Evolutionary conservation across 2,113 vertebrate genomes (phyloP), one percentile per base, ranked within the genome.

Genomic region (Entelurus aequoreus): DNA sequence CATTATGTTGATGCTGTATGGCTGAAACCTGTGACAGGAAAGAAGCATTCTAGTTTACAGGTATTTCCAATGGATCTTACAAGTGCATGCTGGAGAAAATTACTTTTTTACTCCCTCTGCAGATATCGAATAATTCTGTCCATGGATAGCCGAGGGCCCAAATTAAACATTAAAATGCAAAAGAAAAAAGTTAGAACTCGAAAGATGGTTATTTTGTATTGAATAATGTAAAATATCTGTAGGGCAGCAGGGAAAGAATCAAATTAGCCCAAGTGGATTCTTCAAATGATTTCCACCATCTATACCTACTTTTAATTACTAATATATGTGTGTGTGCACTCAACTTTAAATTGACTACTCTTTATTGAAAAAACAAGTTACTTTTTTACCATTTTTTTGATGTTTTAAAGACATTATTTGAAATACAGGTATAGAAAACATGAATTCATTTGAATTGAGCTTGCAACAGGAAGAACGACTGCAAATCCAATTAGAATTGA

Each of bases 131-230:
- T 96, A 94, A 97, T 94, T 93, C 91, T 91, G 89, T 89, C 89
- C 90, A 89, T 85, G 82, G 90, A 93, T 92, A 81, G 93, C 94
- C 94, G 92, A 90, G 82, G 94, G 94, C 92, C 91, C 78, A 87
- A 92, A 95, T 96, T 94, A 97, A 94, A 96, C 92, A 96, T 98
- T 96, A 93, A 96, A 92, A 94, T 91, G 89, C 91, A 92, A 91
- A 81, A 95, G 90, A 92, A 92, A 28, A 19, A 88, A 88, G 90
- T 93, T 93, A 86, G 87, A 93, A 92, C 91, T 89, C 92, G 89
- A 94, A 94, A 93, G 92, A 94, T 92, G 87, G 40, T 88, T 92
- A 90, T 93, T 95, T 94, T 91, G 94, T 92, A 95, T 95, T 95
- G 92, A 95, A 94, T 95, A 94, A 94, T 94, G 92, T 93, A 93